A percentile compares a stretch with the other conserved stretches of the same genome.
Evolutionary conservation across 2,113 vertebrate species (phyloP).

Genomic region (Manacus vitellinus): DNA sequence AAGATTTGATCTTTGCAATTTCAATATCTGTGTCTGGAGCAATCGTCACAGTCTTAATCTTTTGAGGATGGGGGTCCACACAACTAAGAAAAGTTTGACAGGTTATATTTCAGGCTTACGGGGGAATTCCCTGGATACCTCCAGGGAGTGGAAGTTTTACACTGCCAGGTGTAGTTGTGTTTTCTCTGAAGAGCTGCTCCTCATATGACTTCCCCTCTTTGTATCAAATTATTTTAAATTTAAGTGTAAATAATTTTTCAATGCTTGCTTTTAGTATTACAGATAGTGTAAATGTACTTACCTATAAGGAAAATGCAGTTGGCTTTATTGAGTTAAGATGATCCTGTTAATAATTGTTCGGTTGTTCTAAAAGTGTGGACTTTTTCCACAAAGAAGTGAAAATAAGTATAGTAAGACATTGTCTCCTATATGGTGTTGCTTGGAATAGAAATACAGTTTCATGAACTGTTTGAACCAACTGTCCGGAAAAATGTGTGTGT

Average conservation of each 20-base stretch:
- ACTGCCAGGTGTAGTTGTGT: neutral
- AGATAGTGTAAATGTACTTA: neutral
- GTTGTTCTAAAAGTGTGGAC: neutral
- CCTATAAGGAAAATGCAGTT: neutral
- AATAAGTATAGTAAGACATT: neutral
- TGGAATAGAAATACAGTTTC: neutral
- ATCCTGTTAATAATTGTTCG: neutral
- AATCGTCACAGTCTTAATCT: neutral
- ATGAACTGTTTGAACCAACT: neutral
- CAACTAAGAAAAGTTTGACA: neutral
- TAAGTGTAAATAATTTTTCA: neutral
- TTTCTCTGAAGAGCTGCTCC: neutral
- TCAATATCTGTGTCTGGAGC: neutral
- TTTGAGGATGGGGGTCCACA: rapidly evolving
- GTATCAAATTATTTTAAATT: neutral
- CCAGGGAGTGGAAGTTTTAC: neutral
- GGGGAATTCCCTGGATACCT: neutral
- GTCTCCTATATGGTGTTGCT: neutral
- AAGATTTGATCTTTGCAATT: neutral
- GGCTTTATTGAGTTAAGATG: neutral
- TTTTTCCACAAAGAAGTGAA: neutral
- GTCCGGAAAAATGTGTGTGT: neutral
- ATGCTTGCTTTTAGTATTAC: neutral
- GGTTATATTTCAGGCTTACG: neutral
- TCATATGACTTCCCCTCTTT: neutral